Conservation (phyloP, 1,140 invertebrate genomes). For the Bombyx mandarina region DNA sequence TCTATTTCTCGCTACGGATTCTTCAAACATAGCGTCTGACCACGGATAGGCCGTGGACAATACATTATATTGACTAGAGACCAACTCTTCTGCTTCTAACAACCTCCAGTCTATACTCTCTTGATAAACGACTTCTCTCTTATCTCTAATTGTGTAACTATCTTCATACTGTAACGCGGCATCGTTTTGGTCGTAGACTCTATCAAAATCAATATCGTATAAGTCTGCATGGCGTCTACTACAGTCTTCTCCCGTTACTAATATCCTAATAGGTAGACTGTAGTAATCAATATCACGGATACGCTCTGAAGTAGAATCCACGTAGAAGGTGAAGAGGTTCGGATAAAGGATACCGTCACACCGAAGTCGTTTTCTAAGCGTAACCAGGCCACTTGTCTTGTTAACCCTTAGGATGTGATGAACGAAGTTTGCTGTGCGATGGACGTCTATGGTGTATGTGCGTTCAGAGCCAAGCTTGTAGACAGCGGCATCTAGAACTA, state of each 20-base stretch:
- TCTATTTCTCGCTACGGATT: slow-evolving; percentile 70
- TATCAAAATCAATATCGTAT: slow-evolving; percentile 66
- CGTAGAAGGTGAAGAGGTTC: slow-evolving; percentile 86
- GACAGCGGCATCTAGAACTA: slow-evolving; percentile 87
- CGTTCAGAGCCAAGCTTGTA: slow-evolving; percentile 81
- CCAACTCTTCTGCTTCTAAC: slow-evolving; percentile 54
- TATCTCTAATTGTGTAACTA: slow-evolving; percentile 48
- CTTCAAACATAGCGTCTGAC: slow-evolving; percentile 72
- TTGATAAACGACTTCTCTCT: slow-evolving; percentile 46
- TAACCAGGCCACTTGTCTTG: slow-evolving; percentile 80
- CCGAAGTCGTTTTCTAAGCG: slow-evolving; percentile 78
- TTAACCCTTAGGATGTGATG: slow-evolving; percentile 83
- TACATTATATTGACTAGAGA: slow-evolving; percentile 63
- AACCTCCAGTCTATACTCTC: slow-evolving; percentile 63
- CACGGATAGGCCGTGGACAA: slow-evolving; percentile 59
- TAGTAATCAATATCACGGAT: slow-evolving; percentile 87
- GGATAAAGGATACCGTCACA: slow-evolving; percentile 88
- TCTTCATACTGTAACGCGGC: slow-evolving; percentile 57
- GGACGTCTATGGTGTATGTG: slow-evolving; percentile 81
- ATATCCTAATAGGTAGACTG: slow-evolving; percentile 82
- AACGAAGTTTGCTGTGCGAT: slow-evolving; percentile 86
- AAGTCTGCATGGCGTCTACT: slow-evolving; percentile 51
- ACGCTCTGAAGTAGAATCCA: slow-evolving; percentile 86
- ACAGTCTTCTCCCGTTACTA: slow-evolving; percentile 83
- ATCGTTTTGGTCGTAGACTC: slow-evolving; percentile 66